Evolutionary conservation across 2,797 vertebrate genomes (phyloP), one percentile per base, ranked within the genome.

Genomic region (Enteromius mattozi): DNA sequence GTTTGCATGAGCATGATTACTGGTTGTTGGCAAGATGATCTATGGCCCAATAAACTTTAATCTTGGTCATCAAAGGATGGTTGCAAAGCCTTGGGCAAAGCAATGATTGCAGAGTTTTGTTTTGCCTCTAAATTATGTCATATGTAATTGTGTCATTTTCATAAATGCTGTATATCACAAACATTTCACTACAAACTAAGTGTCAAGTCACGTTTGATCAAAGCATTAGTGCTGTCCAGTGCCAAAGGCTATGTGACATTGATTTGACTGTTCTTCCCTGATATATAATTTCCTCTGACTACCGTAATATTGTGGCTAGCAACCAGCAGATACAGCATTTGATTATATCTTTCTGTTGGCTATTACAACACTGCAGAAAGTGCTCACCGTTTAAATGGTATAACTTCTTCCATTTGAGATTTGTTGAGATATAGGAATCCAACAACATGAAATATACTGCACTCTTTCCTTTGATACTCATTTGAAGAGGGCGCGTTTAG

Each of bases 191-290:
- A 13, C 79, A 47, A 65, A 54, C 37, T 54, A 35, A 78, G 24
- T 69, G 83, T 83, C 83, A 78, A 59, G 40, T 79, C 74, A 75
- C 40, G 14, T 78, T 61, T 80, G 74, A 59, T 87, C 56, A 78
- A 85, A 85, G 68, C 3, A 9, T 49, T 82, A 82, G n/a, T 61
- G 35, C 16, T 49, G 40, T 54, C 40, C 66, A 68, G 47, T 17
- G 30, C 61, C 70, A 61, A 63, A 76, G 30, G 72, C 45, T 16
- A 66, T 70, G 68, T 61, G 71, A 82, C 83, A 70, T 71, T 56
- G 51, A 61, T 63, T 71, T 70, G 76, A 74, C 71, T 80, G 45
- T 74, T 80, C 37, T 75, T 75, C 42, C 54, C 37, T n/a, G 33
- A 63, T 21, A 72, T n/a, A 51, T 54, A 61, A 85, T 79, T 37